phyloP scores from a whole-genome alignment of 2,888 invertebrate genomes.

The Nemotelus pantherinus region DNA sequence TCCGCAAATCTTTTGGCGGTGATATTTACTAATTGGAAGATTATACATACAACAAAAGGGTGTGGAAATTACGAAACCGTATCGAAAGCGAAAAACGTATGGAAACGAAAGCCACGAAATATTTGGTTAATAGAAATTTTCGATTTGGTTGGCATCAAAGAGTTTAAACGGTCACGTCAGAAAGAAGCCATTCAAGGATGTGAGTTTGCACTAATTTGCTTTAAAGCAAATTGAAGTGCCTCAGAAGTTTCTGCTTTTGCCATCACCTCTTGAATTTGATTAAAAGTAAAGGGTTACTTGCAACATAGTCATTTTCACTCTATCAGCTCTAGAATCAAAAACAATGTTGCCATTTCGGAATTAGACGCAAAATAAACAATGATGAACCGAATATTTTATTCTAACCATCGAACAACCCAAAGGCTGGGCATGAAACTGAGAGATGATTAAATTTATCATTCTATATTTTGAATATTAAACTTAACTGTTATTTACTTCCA shows the following conservation, averaged over 20 bases:
- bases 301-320: conserved; percentile 12
- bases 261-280: conserved; percentile 33
- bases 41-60: conserved; percentile 50
- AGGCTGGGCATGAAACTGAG: no score
- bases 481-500: no score
- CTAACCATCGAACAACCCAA: no score
- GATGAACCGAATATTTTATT: no score
- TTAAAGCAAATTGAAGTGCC: conserved; percentile 47
- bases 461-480: no score
- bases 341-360: no score
- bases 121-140: conserved; percentile 20
- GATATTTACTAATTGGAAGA: conserved; percentile 51
- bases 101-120: conserved; percentile 20
- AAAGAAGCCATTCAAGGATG: conserved; percentile 23
- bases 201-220: conserved; percentile 24
- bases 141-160: conserved; percentile 32
- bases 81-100: conserved; percentile 15
- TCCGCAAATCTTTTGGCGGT: conserved; percentile 43
- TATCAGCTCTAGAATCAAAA: background rate
- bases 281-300: conserved; percentile 13
- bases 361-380: no score
- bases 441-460: no score
- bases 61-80: conserved; percentile 32
- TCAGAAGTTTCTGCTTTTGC: conserved; percentile 43
- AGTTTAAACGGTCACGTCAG: background rate